Evolutionary conservation across 1,140 invertebrate genomes (phyloP), one percentile per base, ranked within the genome.

Genomic region (Macrosteles quadrilineatus): DNA sequence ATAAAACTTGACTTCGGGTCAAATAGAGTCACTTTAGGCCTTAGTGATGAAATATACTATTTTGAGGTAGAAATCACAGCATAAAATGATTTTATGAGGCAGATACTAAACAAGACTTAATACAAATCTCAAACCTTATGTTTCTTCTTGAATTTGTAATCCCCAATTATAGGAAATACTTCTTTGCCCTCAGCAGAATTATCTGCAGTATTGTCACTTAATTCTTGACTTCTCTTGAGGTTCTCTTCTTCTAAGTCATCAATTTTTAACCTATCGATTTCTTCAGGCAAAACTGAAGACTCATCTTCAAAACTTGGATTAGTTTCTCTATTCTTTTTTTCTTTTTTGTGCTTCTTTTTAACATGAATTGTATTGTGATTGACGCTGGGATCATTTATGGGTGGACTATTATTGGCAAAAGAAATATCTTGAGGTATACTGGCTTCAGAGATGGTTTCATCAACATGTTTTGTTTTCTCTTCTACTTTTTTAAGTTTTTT

Each of bases 161-260:
- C 69, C 19, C 72, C 72, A 27, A 73, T 71, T 11, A 73, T 65
- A 23, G 65, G 55, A 59, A 71, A 71, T 66, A 50, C 65, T 55
- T 47, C 17, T 57, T 27, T 27, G 29, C 6, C 32, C 6, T 19
- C 53, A 25, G 14, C 17, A 57, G 43, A 21, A 6, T 69, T 17
- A 6, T 50, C n/a, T 59, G n/a, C 50, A 23, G 3, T 19, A 21
- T 67, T 67, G 1, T 50, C 43, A 12, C 29, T 25, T 50, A 36
- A 11, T 30, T 67, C 27, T 50, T 67, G 4, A 50, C 31, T n/a
- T 50, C 25, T 32, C 17, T 67, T n/a, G 17, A 23, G 1, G 25
- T n/a, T 12, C 27, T 11, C 14, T 62, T 62, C 29, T 25, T 62
- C 27, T 6, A 62, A 50, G 6, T 50, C n/a, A 50, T 50, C 21